phyloP scores from a whole-genome alignment of 2,888 invertebrate genomes.

The Thyatira batis region DNA sequence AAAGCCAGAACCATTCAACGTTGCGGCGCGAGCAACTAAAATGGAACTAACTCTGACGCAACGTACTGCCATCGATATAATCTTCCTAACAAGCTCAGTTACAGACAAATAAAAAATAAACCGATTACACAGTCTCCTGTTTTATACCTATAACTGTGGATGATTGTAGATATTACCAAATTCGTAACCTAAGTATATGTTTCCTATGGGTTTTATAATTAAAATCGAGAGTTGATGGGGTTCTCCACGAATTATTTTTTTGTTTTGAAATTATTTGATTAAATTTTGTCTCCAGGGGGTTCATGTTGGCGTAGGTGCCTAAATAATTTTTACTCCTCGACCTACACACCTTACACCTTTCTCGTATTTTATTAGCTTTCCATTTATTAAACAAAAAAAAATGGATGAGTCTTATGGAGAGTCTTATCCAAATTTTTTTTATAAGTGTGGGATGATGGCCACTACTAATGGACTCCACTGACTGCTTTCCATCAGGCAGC shows the following conservation, averaged over 20 bases:
- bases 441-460: too few relatives aligned
- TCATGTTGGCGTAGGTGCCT: neutral
- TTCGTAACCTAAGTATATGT: neutral
- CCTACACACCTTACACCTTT: too few relatives aligned
- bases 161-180: neutral
- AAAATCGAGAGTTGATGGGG: neutral
- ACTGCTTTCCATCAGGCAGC: too few relatives aligned
- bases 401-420: too few relatives aligned
- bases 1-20: conserved; percentile 1
- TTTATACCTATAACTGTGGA: too few relatives aligned
- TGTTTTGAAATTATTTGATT: neutral
- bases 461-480: too few relatives aligned
- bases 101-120: neutral
- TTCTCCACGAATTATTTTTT: neutral
- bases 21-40: neutral
- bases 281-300: neutral
- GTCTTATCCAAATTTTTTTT: too few relatives aligned
- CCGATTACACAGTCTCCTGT: too few relatives aligned
- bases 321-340: neutral
- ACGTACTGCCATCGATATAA: neutral
- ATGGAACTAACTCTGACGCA: neutral
- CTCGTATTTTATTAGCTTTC: too few relatives aligned
- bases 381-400: too few relatives aligned
- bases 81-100: neutral
- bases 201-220: neutral